Conservation (phyloP, 2,888 invertebrate genomes). For the Villa cingulata region DNA sequence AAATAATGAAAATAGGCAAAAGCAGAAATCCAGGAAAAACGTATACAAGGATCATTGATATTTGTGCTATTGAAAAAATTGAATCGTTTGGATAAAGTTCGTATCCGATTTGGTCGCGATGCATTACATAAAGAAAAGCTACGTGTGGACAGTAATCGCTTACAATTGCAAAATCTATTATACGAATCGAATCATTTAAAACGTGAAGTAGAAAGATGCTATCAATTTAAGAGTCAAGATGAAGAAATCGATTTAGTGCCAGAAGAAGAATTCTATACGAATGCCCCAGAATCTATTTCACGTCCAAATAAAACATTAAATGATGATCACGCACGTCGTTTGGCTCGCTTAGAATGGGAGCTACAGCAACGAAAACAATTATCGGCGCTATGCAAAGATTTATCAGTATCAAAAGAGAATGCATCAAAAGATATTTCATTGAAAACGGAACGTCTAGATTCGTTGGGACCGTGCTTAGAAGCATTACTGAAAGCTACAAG, state of each 20-base stretch:
- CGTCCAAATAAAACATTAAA: constrained; percentile 49
- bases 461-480: constrained; percentile 64
- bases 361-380: constrained; percentile 73
- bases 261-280: constrained; percentile 66
- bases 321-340: constrained; percentile 64
- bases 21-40: constrained; percentile 50
- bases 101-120: constrained; percentile 70
- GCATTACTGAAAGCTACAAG: constrained; percentile 64
- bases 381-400: constrained; percentile 57
- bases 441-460: constrained; percentile 63
- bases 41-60: constrained; percentile 58
- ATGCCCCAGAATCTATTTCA: constrained; percentile 58
- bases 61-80: constrained; percentile 78
- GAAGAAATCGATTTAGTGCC: constrained; percentile 81
- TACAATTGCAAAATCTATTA: constrained; percentile 82
- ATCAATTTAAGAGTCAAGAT: constrained; percentile 90
- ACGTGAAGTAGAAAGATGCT: constrained; percentile 87
- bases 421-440: constrained; percentile 61
- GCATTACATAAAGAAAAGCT: constrained; percentile 69
- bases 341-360: constrained; percentile 86
- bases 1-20: constrained; percentile 35
- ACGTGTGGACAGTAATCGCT: constrained; percentile 76
- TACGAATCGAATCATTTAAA: constrained; percentile 90
- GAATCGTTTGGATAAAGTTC: constrained; percentile 79
- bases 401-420: constrained; percentile 62